phyloP scores from a whole-genome alignment of 2,797 vertebrate genomes.

The Tauraco hartlaubi region DNA sequence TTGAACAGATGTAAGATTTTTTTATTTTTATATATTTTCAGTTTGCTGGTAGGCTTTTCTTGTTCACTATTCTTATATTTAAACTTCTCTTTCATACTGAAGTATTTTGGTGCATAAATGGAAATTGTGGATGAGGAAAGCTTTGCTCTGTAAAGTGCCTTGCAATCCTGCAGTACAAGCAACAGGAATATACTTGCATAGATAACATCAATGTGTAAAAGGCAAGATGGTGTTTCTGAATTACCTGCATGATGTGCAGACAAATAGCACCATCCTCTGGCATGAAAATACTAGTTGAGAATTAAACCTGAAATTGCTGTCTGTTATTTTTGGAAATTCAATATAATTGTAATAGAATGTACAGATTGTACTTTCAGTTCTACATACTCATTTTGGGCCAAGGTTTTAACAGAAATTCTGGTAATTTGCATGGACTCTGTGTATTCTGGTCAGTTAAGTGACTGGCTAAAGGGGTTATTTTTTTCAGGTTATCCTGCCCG shows the following conservation, averaged over 20 bases:
- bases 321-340: constrained; percentile 58
- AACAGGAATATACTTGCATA: neutral
- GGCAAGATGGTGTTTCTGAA: neutral
- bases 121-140: neutral
- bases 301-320: constrained; percentile 28
- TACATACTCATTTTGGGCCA: constrained; percentile 71
- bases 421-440: constrained; percentile 60
- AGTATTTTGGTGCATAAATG: neutral
- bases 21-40: neutral
- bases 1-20: neutral
- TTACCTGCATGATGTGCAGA: neutral
- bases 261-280: constrained; percentile 72
- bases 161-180: neutral
- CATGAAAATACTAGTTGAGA: neutral
- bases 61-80: neutral
- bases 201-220: accelerated
- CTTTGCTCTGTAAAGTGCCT: neutral
- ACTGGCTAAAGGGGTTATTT: constrained; percentile 19
- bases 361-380: constrained; percentile 76
- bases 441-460: constrained; percentile 23
- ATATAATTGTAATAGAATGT: constrained; percentile 48
- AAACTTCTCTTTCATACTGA: neutral
- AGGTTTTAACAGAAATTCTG: constrained; percentile 71
- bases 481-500: constrained; percentile 28
- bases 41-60: neutral